A percentile compares a stretch with the other conserved stretches of the same genome.
Conservation (phyloP, 2,888 invertebrate genomes). For the Mimachlamys varia region DNA sequence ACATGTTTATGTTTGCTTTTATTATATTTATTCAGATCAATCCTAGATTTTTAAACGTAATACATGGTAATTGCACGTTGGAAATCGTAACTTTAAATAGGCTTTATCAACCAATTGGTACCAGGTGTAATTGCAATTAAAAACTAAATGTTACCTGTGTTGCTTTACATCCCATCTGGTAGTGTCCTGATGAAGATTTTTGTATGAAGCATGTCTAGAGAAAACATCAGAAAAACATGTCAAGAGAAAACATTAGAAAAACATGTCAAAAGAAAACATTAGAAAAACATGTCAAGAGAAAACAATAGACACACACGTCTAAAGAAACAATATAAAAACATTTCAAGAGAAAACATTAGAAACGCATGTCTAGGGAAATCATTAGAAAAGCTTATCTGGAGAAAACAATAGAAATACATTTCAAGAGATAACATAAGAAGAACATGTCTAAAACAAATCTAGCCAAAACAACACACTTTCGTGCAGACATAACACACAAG, state of each 20-base stretch:
- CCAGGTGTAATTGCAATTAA: too few species aligned
- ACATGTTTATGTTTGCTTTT: too few species aligned
- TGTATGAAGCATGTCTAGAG: background rate
- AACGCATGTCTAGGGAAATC: background rate
- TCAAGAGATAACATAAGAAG: background rate
- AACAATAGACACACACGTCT: background rate
- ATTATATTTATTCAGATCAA: too few species aligned
- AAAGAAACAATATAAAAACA: background rate
- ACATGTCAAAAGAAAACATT: background rate
- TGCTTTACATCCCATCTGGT: background rate
- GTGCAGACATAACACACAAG: too few species aligned
- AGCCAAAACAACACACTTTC: too few species aligned
- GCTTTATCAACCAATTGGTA: too few species aligned
- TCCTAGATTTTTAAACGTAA: too few species aligned
- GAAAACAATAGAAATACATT: background rate
- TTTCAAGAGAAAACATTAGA: background rate
- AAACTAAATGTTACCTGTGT: background rate
- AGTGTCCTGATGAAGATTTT: background rate
- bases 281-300: background rate
- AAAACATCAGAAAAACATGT: background rate
- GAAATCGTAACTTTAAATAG: too few species aligned
- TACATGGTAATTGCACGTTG: too few species aligned
- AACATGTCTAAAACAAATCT: too few species aligned
- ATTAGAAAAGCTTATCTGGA: too few species aligned
- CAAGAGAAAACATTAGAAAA: background rate